These are phyloP conservation scores for Alaudala cheleensis DNA, from an alignment of 2,113 vertebrate genomes.

Conservation along the genomic window DNA sequence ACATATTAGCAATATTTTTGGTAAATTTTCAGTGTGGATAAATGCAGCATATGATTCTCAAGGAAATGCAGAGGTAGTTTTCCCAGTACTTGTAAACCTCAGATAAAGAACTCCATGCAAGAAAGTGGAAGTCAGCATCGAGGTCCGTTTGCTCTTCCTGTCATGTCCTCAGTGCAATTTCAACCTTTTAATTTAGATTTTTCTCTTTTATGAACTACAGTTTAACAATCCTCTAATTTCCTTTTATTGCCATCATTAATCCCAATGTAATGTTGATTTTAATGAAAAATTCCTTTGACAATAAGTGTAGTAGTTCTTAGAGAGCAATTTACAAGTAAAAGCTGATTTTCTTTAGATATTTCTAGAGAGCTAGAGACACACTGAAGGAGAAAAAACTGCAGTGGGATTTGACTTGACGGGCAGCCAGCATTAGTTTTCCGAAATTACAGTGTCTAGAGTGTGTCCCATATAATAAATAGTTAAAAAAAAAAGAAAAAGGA, in stretches of 20 bases:
- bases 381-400: background rate
- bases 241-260: background rate
- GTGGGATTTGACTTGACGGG: background rate
- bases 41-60: background rate
- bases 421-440: background rate
- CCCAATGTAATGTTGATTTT: background rate
- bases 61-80: background rate
- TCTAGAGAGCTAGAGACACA: background rate
- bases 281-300: background rate
- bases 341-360: background rate
- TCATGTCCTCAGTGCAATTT: background rate
- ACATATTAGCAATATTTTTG: background rate
- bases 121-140: background rate
- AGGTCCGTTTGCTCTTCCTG: background rate
- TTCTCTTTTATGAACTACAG: background rate
- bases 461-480: background rate
- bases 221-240: background rate
- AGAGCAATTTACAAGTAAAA: background rate
- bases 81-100: background rate
- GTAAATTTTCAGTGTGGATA: background rate
- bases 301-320: background rate
- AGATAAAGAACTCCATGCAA: background rate
- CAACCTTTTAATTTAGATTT: background rate
- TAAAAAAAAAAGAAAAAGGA: background rate
- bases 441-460: background rate